These are phyloP conservation scores for Oreochromis niloticus DNA, from an alignment of 2,113 vertebrate genomes.

Conservation along the genomic window DNA sequence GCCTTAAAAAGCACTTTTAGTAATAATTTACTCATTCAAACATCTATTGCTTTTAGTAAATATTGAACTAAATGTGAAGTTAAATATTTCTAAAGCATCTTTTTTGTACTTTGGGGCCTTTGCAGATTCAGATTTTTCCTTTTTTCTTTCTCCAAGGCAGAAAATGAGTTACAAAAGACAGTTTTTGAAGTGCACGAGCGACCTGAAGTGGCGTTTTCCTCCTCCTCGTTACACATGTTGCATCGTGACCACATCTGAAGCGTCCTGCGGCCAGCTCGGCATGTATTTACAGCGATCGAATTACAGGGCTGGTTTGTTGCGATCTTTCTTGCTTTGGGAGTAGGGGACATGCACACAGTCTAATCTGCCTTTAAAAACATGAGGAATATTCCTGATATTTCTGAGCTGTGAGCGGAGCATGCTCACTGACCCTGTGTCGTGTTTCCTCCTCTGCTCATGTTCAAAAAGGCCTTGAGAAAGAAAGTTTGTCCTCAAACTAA, in stretches of 20 bases:
- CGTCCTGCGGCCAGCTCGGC: not conserved
- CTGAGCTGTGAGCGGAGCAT: not conserved
- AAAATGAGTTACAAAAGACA: not conserved
- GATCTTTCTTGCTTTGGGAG: not conserved
- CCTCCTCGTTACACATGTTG: not conserved
- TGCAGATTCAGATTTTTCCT: not conserved
- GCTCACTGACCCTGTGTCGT: slow-evolving; percentile 10
- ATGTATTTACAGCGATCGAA: not conserved
- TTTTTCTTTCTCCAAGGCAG: not conserved
- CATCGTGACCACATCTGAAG: slow-evolving; percentile 5
- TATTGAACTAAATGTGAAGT: not conserved
- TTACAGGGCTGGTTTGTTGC: not conserved
- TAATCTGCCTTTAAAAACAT: not conserved
- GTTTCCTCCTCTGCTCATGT: slow-evolving; percentile 28
- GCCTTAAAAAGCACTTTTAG: not conserved
- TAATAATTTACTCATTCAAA: not conserved
- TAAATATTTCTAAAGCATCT: not conserved
- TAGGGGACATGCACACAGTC: not conserved
- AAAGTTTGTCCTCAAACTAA: slow-evolving; percentile 45
- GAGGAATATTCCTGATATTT: not conserved
- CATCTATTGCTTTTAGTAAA: not conserved
- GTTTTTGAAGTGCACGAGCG: not conserved
- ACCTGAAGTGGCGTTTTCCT: not conserved
- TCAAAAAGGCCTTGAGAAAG: slow-evolving; percentile 38
- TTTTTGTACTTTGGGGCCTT: not conserved